Percentiles rank a stretch among this genome's conserved stretches.
These are phyloP conservation scores for Notarius quadriscutis DNA, from an alignment of 2,113 vertebrate species.

Conservation along the genomic window DNA sequence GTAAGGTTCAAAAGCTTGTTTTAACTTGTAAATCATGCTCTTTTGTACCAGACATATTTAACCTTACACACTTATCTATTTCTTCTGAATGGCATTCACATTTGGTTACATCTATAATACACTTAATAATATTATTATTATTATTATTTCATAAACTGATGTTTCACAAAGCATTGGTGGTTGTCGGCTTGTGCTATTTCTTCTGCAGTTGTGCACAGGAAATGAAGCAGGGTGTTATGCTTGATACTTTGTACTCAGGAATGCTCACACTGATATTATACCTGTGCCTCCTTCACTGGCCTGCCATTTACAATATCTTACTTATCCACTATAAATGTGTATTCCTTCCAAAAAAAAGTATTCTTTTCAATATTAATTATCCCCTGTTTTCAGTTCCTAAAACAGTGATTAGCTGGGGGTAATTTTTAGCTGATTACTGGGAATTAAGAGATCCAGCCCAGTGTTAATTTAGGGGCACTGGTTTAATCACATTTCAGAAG, in stretches of 20 bases:
- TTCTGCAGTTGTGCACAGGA: background rate
- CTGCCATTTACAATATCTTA: background rate
- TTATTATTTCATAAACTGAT: too few species aligned
- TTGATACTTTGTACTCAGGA: background rate
- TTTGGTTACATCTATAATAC: background rate
- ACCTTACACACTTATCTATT: background rate
- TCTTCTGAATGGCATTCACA: background rate
- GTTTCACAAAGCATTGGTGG: background rate
- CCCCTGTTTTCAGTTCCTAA: constrained; percentile 48
- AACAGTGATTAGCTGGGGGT: constrained; percentile 57
- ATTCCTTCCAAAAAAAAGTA: background rate
- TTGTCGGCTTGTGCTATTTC: background rate
- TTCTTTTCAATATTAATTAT: background rate
- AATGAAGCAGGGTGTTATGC: background rate
- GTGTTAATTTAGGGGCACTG: constrained; percentile 70
- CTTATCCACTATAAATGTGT: background rate
- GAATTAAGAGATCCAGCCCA: constrained; percentile 61
- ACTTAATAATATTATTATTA: background rate
- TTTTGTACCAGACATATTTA: background rate
- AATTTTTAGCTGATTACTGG: constrained; percentile 54
- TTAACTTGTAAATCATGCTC: background rate
- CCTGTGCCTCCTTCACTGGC: background rate
- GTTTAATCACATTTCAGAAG: constrained; percentile 70
- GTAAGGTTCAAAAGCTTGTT: background rate
- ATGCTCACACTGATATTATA: background rate